A percentile compares a stretch with the other conserved stretches of the same genome.
Conservation (phyloP, 2,888 invertebrate genomes). For the Barypeithes pellucidus region DNA sequence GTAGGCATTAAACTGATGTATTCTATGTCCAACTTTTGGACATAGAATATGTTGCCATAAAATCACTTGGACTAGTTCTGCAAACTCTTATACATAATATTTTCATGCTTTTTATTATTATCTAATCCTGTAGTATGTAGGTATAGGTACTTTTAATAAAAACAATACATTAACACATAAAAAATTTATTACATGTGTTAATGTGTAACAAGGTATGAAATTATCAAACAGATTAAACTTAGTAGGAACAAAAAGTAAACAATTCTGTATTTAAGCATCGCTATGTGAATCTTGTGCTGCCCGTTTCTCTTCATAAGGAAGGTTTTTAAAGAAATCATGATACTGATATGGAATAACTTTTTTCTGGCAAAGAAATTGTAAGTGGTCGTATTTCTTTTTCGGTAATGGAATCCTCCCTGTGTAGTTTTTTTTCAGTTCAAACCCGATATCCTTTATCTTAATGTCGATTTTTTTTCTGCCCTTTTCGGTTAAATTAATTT, state of each 20-base stretch:
- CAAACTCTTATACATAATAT: too few relatives aligned
- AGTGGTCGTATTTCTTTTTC: slow-evolving; percentile 15
- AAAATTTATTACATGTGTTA: too few relatives aligned
- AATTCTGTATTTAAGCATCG: neutral
- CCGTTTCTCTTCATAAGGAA: neutral
- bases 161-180: too few relatives aligned
- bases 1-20: too few relatives aligned
- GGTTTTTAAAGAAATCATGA: neutral
- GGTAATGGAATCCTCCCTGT: neutral
- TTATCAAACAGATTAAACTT: too few relatives aligned
- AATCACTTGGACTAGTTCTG: too few relatives aligned
- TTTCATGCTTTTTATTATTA: too few relatives aligned
- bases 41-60: too few relatives aligned
- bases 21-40: too few relatives aligned
- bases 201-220: too few relatives aligned
- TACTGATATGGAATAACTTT: neutral
- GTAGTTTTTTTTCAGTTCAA: neutral
- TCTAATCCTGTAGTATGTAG: too few relatives aligned
- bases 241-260: neutral
- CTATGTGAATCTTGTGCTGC: neutral
- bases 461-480: neutral
- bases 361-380: slow-evolving; percentile 11
- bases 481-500: slow-evolving; percentile 23
- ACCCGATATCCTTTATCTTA: neutral
- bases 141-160: too few relatives aligned